Evolutionary conservation across 2,888 invertebrate species (phyloP), one percentile per base, ranked within the genome.

Genomic region (Tiliacea citrago): DNA sequence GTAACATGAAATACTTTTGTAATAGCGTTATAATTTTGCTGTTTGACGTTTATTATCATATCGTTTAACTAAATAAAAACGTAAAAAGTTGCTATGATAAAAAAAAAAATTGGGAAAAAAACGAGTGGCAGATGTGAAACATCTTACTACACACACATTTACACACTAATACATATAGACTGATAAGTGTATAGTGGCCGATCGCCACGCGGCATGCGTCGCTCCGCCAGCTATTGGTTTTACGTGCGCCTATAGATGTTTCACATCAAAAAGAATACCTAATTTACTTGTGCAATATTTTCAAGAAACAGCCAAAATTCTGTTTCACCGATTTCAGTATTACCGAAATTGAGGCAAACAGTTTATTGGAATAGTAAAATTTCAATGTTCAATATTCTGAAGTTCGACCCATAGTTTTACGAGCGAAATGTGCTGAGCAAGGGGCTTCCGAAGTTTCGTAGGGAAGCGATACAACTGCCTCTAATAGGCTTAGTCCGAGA

Each of bases 371-470:
- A 91, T 87, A 92, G 91, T 95, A 94, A 95, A 95, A 95, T 94
- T 95, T 94, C 93, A 94, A 94, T 93, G 92, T 93, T 93, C 92
- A 90, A 93, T 94, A 93, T 92, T 91, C 91, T 83, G 85, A 91
- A 93, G 91, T 93, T 92, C 88, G 88, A 88, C 87, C 87, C 91
- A 93, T 94, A 93, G 94, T 95, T 95, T 95, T 95, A 95, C 94
- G 95, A 94, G 92, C 91, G 86, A 93, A 95, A 94, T 93, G 93
- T 93, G 93, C 94, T 93, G 92, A 92, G 93, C 90, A 93, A 95
- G 94, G 94, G 95, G 96, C 96, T 96, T 96, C 96, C 91, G 93
- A 96, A 96, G 96, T 96, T 96, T 96, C 93, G 95, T 93, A 93
- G 94, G 94, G 96, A 96, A 96, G 95, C 95, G 91, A 93, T 96